Base-by-base conservation (phyloP, 2,888 invertebrate species). In the Cloeon dipterum region DNA sequence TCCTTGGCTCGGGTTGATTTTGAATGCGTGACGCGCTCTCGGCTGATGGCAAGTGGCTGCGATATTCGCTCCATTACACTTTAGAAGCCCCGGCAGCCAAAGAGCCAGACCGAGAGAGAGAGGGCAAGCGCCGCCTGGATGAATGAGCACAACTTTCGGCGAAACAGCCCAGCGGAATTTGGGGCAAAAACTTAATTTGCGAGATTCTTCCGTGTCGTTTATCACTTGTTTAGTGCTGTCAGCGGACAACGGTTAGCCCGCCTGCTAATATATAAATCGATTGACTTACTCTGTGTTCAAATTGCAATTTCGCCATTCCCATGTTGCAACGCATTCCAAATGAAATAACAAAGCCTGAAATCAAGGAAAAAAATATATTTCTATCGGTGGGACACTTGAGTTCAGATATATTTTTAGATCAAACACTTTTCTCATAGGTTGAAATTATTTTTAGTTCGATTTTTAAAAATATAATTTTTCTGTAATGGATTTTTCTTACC, bases 291-390 rank as follows among this genome's bases (percentile, higher is more conserved):
- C 62, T 60, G 45, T 65, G 65, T 45, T 73, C 71, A 55, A 76
- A 66, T 54, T 79, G 75, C 40, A 88, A 70, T 57, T 93, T 89
- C 34, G 96, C 94, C 59, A 96, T 89, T 38, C 94, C 89, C 82
- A 98, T 86, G 61, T 96, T 98, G 59, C 93, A 94, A 40, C 98
- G 72, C 75, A 98, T 98, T 14, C 98, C 98, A 52, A 91, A 89
- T 58, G 86, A 86, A 52, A 89, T 88, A 57, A 89, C 72, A 59
- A 89, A 89, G 39, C 89, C 68, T 63, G 45, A 3, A 44, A 41
- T 39, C 33, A 39, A 36, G 26, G 17, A 20, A 17, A 38, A 8
- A 16, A 10, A n/a, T n/a, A n/a, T n/a, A n/a, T n/a, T n/a, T n/a
- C n/a, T n/a, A n/a, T n/a, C n/a, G n/a, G n/a, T n/a, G n/a, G n/a